Conservation (phyloP, 2,113 vertebrate genomes). For the Colossoma macropomum region DNA sequence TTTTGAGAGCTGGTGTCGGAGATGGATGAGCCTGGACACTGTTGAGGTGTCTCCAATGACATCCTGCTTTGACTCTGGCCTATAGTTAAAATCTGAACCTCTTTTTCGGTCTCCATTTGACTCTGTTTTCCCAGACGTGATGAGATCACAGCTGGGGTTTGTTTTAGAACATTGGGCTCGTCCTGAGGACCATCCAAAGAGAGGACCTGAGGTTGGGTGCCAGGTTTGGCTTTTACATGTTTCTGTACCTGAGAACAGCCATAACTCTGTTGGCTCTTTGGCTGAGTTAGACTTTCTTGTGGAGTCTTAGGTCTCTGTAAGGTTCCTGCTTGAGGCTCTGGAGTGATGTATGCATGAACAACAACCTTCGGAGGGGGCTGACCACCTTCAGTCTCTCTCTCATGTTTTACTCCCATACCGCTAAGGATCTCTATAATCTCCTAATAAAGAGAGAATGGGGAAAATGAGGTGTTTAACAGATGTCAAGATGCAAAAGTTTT, state of each 20-base stretch:
- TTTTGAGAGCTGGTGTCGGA: not conserved
- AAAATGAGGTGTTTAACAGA: not conserved
- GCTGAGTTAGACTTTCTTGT: not conserved
- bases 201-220: not conserved
- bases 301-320: constrained; percentile 5
- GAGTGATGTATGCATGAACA: constrained; percentile 31
- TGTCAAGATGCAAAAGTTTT: not conserved
- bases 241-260: not conserved
- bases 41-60: not conserved
- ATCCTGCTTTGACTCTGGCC: not conserved
- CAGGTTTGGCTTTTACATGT: constrained; percentile 25
- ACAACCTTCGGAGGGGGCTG: constrained; percentile 50
- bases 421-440: constrained; percentile 55
- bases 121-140: not conserved
- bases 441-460: constrained; percentile 39
- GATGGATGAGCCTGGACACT: not conserved
- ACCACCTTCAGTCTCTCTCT: not conserved
- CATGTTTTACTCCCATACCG: constrained; percentile 32
- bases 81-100: constrained; percentile 17
- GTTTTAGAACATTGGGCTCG: not conserved
- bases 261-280: not conserved
- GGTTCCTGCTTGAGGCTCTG: constrained; percentile 29
- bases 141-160: constrained; percentile 17
- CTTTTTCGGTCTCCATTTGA: not conserved
- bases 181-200: not conserved